Percentiles rank a stretch among this genome's conserved stretches.
These are phyloP conservation scores for Vombatus ursinus DNA, from an alignment of 2,113 vertebrate genomes.

Conservation along the genomic window DNA sequence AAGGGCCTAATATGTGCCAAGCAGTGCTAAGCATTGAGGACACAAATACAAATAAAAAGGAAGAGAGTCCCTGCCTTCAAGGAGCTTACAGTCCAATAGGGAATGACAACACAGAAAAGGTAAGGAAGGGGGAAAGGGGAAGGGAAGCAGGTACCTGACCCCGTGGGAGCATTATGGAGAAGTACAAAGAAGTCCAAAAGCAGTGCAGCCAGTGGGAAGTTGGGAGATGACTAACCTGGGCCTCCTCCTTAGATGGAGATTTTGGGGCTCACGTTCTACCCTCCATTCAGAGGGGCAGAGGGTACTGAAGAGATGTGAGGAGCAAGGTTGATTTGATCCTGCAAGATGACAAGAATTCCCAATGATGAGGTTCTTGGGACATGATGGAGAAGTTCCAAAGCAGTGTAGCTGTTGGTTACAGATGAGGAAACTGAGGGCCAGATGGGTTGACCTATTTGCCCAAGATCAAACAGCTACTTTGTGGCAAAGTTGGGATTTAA, in stretches of 20 bases:
- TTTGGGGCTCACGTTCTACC: background rate
- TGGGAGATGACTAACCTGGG: background rate
- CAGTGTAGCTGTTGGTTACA: background rate
- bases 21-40: background rate
- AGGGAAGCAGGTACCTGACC: background rate
- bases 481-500: background rate
- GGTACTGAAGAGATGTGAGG: background rate
- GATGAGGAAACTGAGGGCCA: background rate
- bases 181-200: background rate
- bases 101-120: background rate
- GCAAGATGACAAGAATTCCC: background rate
- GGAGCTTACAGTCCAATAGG: background rate
- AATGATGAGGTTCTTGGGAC: background rate
- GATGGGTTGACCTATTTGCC: background rate
- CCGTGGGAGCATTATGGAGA: background rate
- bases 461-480: background rate
- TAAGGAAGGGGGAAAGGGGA: background rate
- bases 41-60: background rate
- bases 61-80: background rate
- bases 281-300: no score
- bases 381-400: background rate
- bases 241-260: background rate
- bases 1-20: background rate
- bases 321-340: background rate
- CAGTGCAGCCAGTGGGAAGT: background rate